These are phyloP conservation scores for Phortica okadai DNA, from an alignment of 2,888 invertebrate species.

Conservation along the genomic window DNA sequence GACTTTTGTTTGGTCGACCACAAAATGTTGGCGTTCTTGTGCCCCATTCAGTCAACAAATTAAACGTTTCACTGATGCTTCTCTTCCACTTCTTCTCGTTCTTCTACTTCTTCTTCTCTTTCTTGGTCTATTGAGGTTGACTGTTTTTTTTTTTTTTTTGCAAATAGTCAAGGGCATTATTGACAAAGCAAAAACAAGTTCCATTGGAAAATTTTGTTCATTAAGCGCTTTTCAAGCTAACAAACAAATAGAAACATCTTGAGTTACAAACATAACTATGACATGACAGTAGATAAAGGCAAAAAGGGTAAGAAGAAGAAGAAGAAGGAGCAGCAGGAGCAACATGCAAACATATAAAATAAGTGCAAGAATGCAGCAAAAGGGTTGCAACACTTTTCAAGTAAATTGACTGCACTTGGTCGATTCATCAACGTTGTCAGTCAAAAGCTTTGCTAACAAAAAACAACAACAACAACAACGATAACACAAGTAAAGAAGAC, in stretches of 20 bases:
- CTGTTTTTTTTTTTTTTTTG: no score
- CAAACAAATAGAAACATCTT: neutral
- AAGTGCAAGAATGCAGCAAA: neutral
- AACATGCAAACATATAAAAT: neutral
- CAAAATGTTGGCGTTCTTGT: slow-evolving; percentile 64
- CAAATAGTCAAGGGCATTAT: neutral
- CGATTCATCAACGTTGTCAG: neutral
- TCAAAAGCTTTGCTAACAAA: neutral
- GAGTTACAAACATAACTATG: neutral
- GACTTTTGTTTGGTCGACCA: slow-evolving; percentile 69
- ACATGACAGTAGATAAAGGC: no score
- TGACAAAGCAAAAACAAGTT: neutral
- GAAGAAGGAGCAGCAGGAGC: no score
- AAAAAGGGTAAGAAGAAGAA: no score
- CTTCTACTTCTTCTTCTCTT: no score
- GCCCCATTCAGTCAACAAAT: slow-evolving; percentile 17
- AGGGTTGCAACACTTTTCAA: neutral
- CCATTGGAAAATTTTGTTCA: neutral
- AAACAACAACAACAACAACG: neutral
- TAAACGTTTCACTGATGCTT: no score
- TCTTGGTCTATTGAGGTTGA: no score
- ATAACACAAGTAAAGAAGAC: neutral
- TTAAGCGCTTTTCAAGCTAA: neutral
- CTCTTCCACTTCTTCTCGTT: no score
- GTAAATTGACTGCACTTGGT: slow-evolving; percentile 14